Base-by-base conservation (phyloP, 2,113 vertebrate genomes). In the Anoplopoma fimbria region DNA sequence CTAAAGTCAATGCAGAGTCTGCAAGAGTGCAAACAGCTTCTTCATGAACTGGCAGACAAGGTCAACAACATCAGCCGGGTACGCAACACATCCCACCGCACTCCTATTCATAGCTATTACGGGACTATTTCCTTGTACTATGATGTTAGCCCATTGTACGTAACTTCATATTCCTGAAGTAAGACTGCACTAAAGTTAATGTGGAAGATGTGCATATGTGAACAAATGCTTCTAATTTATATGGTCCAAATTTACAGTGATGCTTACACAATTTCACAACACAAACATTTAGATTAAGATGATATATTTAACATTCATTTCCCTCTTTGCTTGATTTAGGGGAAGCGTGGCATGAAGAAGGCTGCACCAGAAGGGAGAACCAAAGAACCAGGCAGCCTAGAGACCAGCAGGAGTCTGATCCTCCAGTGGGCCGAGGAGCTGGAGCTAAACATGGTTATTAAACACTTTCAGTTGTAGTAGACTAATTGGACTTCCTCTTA, bases 41-140 rank as follows among this genome's bases (percentile, higher is more conserved):
- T 67, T 14, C 74, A 31, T 0, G 29, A 40, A 42, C 74, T 77
- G 25, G 33, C 74, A 21, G 62, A 67, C 49, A 62, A 77, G 49
- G 62, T 57, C n/a, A 65, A 40, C 47, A 65, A 57, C 49, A 67
- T 77, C 62, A 17, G 2, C 25, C 74, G 67, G 74, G 74, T 76
- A n/a, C 0, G 19, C 45, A 23, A 1, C 3, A 15, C 10, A 23
- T 40, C 36, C 15, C 15, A 14, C 67, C 13, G 8, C 21, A 25
- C 47, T 36, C 68, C 62, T 64, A 12, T 64, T 13, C 45, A 15
- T 47, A 45, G 42, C 40, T 42, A 40, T 38, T 38, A 40, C 38
- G 12, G 19, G 29, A 13, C 10, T 23, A 45, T 23, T 31, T 69
- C 19, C 7, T 45, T 40, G 21, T 40, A 23, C 62, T 38, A 8